Evolutionary conservation across 2,113 vertebrate species (phyloP).

Genomic region (Microcebus tavaratra): DNA sequence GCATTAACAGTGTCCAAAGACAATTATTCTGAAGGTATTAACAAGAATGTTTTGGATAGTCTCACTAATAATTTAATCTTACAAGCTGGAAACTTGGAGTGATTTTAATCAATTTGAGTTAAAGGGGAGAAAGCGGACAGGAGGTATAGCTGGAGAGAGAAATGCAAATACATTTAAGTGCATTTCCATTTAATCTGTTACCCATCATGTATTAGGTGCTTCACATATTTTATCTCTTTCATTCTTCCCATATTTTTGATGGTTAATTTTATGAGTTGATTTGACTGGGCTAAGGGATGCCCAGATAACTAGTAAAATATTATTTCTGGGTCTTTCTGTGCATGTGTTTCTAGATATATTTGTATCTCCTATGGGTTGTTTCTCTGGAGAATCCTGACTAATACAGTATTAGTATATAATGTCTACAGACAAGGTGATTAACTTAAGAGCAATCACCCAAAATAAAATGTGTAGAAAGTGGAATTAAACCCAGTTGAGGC

Average conservation of each 20-base stretch:
- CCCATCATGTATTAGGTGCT: not conserved
- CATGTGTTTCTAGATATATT: not conserved
- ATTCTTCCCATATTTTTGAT: not conserved
- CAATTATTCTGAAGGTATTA: not conserved
- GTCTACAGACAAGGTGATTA: not conserved
- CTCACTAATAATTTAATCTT: not conserved
- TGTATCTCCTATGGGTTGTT: not conserved
- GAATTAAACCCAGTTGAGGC: not conserved
- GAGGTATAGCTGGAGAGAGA: not conserved
- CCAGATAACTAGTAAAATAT: not conserved
- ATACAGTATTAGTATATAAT: not conserved
- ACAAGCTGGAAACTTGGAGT: not conserved
- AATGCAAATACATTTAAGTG: not conserved
- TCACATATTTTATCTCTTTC: not conserved
- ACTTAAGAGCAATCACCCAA: not conserved
- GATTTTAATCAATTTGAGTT: not conserved
- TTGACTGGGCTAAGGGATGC: not conserved
- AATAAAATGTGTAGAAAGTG: not conserved
- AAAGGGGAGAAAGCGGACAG: not conserved
- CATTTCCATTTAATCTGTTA: not conserved
- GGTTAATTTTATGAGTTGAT: not conserved
- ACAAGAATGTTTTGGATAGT: not conserved
- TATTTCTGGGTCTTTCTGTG: not conserved
- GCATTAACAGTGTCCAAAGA: not conserved
- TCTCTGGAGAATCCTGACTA: not conserved